A percentile compares a stretch with the other conserved stretches of the same genome.
phyloP scores from a whole-genome alignment of 2,797 vertebrate genomes.

The Takifugu ocellatus region DNA sequence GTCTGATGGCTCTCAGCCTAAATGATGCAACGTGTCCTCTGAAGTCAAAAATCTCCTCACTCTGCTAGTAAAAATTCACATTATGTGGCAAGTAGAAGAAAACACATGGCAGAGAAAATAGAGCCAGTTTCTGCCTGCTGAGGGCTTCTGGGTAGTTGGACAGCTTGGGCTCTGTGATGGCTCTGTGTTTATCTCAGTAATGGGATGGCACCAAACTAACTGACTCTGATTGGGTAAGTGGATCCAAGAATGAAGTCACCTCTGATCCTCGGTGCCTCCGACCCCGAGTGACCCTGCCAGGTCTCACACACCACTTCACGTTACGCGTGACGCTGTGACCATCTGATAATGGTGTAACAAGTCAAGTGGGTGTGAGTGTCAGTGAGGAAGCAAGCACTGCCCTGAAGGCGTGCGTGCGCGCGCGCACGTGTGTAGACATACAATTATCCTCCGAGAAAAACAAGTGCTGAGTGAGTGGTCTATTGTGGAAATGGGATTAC shows the following conservation, averaged over 20 bases:
- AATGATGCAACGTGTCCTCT: too few relatives aligned
- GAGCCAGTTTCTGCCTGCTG: too few relatives aligned
- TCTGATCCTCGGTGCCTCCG: conserved; percentile 43
- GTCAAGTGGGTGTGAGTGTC: conserved; percentile 27
- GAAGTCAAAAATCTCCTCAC: too few relatives aligned
- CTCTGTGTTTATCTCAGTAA: too few relatives aligned
- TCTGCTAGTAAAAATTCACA: too few relatives aligned
- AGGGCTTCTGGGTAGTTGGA: too few relatives aligned
- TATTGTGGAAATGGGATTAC: conserved; percentile 87
- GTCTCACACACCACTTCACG: conserved; percentile 26
- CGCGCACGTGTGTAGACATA: conserved; percentile 59
- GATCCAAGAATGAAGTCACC: conserved; percentile 22
- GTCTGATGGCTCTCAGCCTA: too few relatives aligned
- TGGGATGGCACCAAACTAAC: too few relatives aligned
- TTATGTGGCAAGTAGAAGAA: too few relatives aligned
- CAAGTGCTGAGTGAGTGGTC: conserved; percentile 86
- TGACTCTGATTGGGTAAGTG: conserved; percentile 4
- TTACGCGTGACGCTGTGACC: conserved; percentile 12
- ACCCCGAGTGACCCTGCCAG: conserved; percentile 9
- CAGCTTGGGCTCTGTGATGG: too few relatives aligned
- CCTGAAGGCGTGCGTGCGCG: conserved; percentile 4
- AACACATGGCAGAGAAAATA: too few relatives aligned
- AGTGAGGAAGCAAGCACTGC: conserved; percentile 10
- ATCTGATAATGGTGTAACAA: conserved; percentile 48
- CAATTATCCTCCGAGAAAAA: conserved; percentile 92